Percentiles rank a stretch among this genome's conserved stretches.
Evolutionary conservation across 2,797 vertebrate genomes (phyloP).

Genomic region (Cryptoprocta ferox): DNA sequence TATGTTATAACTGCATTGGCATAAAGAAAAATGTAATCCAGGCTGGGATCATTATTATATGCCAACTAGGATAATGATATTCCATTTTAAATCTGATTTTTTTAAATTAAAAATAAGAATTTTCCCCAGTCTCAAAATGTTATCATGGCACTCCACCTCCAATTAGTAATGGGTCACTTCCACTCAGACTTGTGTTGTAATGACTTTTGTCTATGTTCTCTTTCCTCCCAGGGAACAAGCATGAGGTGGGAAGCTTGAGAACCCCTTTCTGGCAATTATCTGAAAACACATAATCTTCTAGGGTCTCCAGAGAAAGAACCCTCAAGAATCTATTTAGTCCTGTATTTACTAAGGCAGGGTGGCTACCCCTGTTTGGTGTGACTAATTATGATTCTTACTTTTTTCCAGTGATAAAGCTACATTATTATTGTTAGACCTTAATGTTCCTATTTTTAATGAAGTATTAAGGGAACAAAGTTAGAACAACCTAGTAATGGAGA

Average conservation of each 20-base stretch:
- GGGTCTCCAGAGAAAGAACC: background rate
- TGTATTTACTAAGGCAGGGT: background rate
- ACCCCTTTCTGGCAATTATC: background rate
- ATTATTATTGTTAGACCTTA: constrained; percentile 63
- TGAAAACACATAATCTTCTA: background rate
- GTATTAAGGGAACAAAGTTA: constrained; percentile 60
- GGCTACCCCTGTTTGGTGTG: background rate
- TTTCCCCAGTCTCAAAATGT: background rate
- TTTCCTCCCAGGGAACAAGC: background rate
- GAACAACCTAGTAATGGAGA: constrained; percentile 50
- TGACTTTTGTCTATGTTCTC: background rate
- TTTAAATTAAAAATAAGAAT: background rate
- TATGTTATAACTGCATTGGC: background rate
- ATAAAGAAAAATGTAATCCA: background rate
- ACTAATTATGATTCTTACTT: constrained; percentile 50
- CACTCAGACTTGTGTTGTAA: background rate
- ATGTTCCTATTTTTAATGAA: constrained; percentile 72
- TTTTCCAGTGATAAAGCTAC: constrained; percentile 69
- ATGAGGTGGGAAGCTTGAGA: background rate
- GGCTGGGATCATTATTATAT: background rate
- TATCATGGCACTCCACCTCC: fast-evolving
- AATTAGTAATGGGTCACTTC: background rate
- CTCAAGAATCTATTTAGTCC: background rate
- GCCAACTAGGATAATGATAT: background rate
- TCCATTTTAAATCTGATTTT: background rate